These are phyloP conservation scores for Stegana nigrithorax DNA, from an alignment of 2,888 invertebrate genomes.

Conservation along the genomic window DNA sequence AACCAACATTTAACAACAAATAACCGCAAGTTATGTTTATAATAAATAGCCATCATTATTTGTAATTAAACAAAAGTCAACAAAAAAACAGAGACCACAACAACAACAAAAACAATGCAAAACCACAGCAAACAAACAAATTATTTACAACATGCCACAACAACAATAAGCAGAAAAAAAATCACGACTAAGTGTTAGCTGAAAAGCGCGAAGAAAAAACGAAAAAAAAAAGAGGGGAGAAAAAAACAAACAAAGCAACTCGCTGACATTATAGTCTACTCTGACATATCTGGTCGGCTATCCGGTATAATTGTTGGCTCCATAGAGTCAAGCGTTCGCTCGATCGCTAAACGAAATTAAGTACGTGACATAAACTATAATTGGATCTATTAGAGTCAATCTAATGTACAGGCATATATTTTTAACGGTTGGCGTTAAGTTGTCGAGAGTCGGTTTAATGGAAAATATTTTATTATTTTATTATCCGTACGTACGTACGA, in stretches of 20 bases:
- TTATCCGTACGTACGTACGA: too few relatives aligned
- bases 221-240: background rate
- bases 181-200: background rate
- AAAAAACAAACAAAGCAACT: background rate
- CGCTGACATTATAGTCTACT: constrained; percentile 1
- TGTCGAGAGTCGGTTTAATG: too few relatives aligned
- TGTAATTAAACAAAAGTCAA: constrained; percentile 54
- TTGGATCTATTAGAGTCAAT: constrained; percentile 50
- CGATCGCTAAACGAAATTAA: constrained; percentile 51
- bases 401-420: constrained; percentile 2
- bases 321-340: background rate
- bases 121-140: background rate
- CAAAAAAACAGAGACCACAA: constrained; percentile 37
- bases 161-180: background rate
- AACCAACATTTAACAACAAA: background rate
- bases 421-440: constrained; percentile 5
- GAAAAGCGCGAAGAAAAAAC: background rate
- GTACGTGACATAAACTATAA: constrained; percentile 59
- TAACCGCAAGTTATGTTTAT: constrained; percentile 10
- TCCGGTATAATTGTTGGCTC: background rate
- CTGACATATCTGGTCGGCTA: background rate
- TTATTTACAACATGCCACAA: background rate
- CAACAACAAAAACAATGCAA: constrained; percentile 22
- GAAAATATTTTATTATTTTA: too few relatives aligned
- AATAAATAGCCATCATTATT: constrained; percentile 41